Evolutionary conservation across 2,888 invertebrate genomes (phyloP).

Genomic region (Trissonchulus latispiculum): DNA sequence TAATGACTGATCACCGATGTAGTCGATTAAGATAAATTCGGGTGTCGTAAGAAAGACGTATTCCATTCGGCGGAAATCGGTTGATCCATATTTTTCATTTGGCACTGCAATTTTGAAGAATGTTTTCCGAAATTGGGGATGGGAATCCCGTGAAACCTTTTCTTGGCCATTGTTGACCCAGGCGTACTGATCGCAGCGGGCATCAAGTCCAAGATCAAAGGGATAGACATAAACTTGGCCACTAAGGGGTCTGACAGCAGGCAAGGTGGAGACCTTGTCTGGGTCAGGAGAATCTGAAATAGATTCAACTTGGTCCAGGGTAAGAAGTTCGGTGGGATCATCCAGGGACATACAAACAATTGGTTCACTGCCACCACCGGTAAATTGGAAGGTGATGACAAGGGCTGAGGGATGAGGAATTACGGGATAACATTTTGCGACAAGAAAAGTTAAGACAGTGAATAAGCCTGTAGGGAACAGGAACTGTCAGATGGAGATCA

Average conservation of each 20-base stretch:
- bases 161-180: neutral
- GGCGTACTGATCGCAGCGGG: neutral
- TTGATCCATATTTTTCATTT: neutral
- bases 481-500: too few relatives aligned
- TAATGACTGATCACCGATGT: neutral
- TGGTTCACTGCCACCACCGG: too few relatives aligned
- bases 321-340: too few relatives aligned
- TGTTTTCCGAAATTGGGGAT: neutral
- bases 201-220: neutral
- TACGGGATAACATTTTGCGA: too few relatives aligned
- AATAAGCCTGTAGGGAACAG: too few relatives aligned
- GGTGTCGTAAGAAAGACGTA: neutral
- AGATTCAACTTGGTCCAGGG: neutral
- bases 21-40: neutral
- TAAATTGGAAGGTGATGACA: too few relatives aligned
- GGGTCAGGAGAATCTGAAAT: neutral
- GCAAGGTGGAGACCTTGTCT: neutral
- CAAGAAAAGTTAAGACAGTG: too few relatives aligned
- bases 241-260: neutral
- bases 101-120: neutral
- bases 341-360: too few relatives aligned
- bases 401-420: too few relatives aligned
- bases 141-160: neutral
- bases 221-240: slow-evolving; percentile 1
- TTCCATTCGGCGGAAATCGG: neutral